A percentile compares a stretch with the other conserved stretches of the same genome.
These are phyloP conservation scores for Eucera pruinosa DNA, from an alignment of 2,888 invertebrate genomes.

Conservation along the genomic window DNA sequence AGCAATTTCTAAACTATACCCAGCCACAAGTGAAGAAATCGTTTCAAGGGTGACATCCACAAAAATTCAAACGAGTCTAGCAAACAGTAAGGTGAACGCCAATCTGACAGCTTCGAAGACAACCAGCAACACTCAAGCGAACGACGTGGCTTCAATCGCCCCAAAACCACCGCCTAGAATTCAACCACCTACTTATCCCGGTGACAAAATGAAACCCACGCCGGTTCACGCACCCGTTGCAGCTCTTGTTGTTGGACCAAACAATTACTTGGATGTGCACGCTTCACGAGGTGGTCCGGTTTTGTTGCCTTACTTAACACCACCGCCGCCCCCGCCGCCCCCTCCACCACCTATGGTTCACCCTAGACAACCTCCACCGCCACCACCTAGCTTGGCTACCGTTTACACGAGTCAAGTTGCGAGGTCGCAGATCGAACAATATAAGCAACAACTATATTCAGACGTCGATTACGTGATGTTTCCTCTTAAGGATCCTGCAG, in stretches of 20 bases:
- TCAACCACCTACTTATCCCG: slow-evolving; percentile 84
- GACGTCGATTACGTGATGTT: slow-evolving; percentile 97
- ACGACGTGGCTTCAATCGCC: slow-evolving; percentile 82
- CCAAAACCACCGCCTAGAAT: slow-evolving; percentile 87
- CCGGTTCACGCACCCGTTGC: slow-evolving; percentile 85
- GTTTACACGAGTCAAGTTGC: slow-evolving; percentile 90
- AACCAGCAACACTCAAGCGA: slow-evolving; percentile 20
- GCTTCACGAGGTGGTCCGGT: slow-evolving; percentile 85
- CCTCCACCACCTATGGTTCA: slow-evolving; percentile 82
- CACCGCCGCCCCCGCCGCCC: slow-evolving; percentile 90
- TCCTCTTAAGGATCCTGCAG: slow-evolving; percentile 94
- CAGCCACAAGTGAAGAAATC: slow-evolving; percentile 53
- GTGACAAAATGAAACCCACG: slow-evolving; percentile 84
- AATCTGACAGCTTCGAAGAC: slow-evolving; percentile 27
- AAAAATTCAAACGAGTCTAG: slow-evolving; percentile 49
- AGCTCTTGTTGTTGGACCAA: slow-evolving; percentile 87
- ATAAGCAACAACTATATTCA: slow-evolving; percentile 95
- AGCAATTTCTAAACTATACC: slow-evolving; percentile 74
- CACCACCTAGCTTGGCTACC: slow-evolving; percentile 89
- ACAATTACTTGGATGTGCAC: slow-evolving; percentile 88
- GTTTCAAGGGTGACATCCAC: slow-evolving; percentile 47
- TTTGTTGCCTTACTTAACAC: slow-evolving; percentile 85
- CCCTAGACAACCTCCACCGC: slow-evolving; percentile 87
- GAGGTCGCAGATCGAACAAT: slow-evolving; percentile 92
- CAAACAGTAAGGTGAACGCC: slow-evolving; percentile 36